These are phyloP conservation scores for Tiliqua scincoides DNA, from an alignment of 2,113 vertebrate genomes.

Conservation along the genomic window DNA sequence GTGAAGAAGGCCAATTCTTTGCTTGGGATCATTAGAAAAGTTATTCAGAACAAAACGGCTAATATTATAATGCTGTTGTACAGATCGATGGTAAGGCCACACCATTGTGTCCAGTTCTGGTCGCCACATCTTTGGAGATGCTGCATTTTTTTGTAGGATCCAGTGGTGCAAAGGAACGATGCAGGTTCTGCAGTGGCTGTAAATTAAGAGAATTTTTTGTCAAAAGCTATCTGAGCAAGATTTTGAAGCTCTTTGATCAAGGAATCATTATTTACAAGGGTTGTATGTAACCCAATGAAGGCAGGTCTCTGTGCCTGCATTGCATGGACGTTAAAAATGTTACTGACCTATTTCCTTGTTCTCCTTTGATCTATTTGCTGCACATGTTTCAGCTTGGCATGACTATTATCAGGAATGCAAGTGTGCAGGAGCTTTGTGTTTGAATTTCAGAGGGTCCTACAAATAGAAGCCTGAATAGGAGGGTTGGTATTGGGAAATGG, in stretches of 20 bases:
- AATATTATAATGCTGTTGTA: too few relatives aligned
- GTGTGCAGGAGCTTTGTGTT: too few relatives aligned
- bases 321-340: background rate
- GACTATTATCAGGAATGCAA: too few relatives aligned
- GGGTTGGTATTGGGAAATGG: too few relatives aligned
- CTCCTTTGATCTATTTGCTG: background rate
- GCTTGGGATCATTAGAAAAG: too few relatives aligned
- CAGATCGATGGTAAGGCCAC: too few relatives aligned
- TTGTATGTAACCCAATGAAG: background rate
- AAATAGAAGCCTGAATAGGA: too few relatives aligned
- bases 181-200: background rate
- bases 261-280: background rate
- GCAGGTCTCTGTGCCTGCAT: background rate
- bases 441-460: too few relatives aligned
- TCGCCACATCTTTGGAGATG: background rate
- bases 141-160: background rate
- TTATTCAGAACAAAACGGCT: too few relatives aligned
- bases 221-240: background rate
- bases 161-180: background rate
- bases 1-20: too few relatives aligned
- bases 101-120: too few relatives aligned
- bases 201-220: background rate
- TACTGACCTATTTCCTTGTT: background rate
- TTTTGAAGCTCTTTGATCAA: too few relatives aligned
- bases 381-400: background rate